Percentiles rank a stretch among this genome's conserved stretches.
Evolutionary conservation across 2,888 invertebrate species (phyloP).

Genomic region (Nemotelus nigrinus): DNA sequence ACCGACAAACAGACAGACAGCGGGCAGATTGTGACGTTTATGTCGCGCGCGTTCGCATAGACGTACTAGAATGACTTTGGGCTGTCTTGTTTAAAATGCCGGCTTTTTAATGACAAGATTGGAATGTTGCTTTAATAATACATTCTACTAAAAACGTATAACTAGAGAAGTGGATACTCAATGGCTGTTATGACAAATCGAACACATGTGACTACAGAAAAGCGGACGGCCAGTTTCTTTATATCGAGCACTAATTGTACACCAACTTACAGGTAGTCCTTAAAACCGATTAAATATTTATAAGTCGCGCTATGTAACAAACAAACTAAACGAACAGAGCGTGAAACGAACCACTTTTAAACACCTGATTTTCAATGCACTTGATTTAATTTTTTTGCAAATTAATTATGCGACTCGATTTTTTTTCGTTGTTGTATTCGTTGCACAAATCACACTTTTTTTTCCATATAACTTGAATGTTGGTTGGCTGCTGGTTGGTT

Average conservation of each 20-base stretch:
- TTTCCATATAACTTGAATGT: constrained; percentile 10
- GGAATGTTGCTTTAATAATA: constrained; percentile 39
- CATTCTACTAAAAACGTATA: constrained; percentile 17
- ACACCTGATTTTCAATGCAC: constrained; percentile 35
- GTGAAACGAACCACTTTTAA: constrained; percentile 21
- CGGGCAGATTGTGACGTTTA: constrained; percentile 11
- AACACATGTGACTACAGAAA: constrained; percentile 13
- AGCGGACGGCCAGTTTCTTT: neutral
- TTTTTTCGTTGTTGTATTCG: neutral
- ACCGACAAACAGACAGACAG: neutral
- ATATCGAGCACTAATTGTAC: constrained; percentile 1
- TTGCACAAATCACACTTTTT: constrained; percentile 15
- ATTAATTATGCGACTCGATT: constrained; percentile 16
- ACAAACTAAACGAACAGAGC: neutral
- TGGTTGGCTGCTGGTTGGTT: neutral
- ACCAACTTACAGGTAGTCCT: constrained; percentile 36
- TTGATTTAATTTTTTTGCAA: neutral
- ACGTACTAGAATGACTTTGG: constrained; percentile 30
- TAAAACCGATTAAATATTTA: constrained; percentile 30
- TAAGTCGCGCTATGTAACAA: neutral
- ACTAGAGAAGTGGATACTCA: constrained; percentile 26
- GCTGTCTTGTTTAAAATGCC: constrained; percentile 32
- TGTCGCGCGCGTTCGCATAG: constrained; percentile 17
- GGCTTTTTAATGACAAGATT: constrained; percentile 35
- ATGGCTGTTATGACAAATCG: constrained; percentile 26